Base-by-base conservation (phyloP, 1,140 invertebrate genomes). In the Lordiphosa collinella region DNA sequence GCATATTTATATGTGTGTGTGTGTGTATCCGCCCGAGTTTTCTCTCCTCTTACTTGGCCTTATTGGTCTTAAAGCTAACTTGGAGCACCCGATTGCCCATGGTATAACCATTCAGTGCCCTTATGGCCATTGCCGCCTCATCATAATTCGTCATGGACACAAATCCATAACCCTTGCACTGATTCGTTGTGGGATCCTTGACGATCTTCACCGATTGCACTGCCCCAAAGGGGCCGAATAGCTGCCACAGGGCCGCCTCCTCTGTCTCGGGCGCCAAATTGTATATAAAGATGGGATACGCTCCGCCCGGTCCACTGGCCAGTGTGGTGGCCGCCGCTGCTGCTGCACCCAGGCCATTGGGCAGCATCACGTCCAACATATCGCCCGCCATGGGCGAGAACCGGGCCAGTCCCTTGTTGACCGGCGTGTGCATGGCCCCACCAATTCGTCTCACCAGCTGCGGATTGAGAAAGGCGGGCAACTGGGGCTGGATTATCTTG, bases 61-160 rank as follows among this genome's bases (percentile, higher is more conserved):
- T 96, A 91, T 96, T 96, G 71, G 96, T 98, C 91, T 98, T 98
- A 92, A 99, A 99, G 90, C 97, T 98, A 88, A 99, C 98, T 92
- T 99, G 98, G 61, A 99, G 93, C 57, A 99, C 96, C 58, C 98
- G 94, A 90, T 98, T 98, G 76, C 97, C 97, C 51, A 99, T 92
- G 64, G 97, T 96, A 90, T 98, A 99, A 48, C 98, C 98, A 90
- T 99, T 99, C 60, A 99, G 92, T 65, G 96, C 96, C 89, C 98
- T 96, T 88, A 99, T 99, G 65, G 98, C 98, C 86, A 98, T 96
- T 10, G 98, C 93, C 10, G 98, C 97, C 89, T 99, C 98, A 88
- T 99, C 98, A 90, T 99, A 99, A 90, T 99, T 99, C 89, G 97
- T 98, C 98, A 99, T 99, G 60, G 97, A 99, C 34, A 99, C 97